phyloP scores from a whole-genome alignment of 1,140 invertebrate genomes.

The Euura lappo region DNA sequence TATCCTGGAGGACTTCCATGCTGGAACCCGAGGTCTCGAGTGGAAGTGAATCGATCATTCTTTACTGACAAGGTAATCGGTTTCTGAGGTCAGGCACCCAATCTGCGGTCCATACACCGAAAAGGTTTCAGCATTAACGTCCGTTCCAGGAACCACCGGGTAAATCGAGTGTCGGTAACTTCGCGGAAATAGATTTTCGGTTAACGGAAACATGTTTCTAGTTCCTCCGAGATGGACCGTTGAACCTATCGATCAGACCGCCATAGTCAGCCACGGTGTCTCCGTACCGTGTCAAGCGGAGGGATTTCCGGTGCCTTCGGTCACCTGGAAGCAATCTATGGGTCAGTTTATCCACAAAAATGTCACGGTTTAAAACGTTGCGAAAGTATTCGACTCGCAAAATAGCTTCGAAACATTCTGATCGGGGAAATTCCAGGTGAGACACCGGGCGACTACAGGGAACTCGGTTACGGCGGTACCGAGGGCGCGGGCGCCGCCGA shows the following conservation, averaged over 20 bases:
- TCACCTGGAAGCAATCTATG: constrained; percentile 88
- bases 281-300: constrained; percentile 89
- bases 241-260: constrained; percentile 85
- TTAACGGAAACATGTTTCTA: constrained; percentile 55
- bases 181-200: background rate
- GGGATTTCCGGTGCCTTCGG: constrained; percentile 85
- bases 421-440: constrained; percentile 24
- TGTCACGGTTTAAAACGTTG: too few species aligned
- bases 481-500: constrained; percentile 49
- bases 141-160: background rate
- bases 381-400: too few species aligned
- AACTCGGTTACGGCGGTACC: constrained; percentile 51
- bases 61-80: background rate
- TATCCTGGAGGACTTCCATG: too few species aligned
- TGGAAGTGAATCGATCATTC: too few species aligned
- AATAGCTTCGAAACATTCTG: too few species aligned
- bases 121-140: background rate
- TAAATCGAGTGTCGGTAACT: background rate
- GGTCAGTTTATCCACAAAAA: constrained; percentile 60
- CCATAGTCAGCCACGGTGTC: constrained; percentile 83
- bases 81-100: background rate
- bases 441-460: constrained; percentile 53
- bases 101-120: background rate
- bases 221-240: constrained; percentile 92
- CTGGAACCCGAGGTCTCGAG: too few species aligned